A percentile compares a stretch with the other conserved stretches of the same genome.
Evolutionary conservation across 2,113 vertebrate genomes (phyloP).

Genomic region (Chaetodon auriga): DNA sequence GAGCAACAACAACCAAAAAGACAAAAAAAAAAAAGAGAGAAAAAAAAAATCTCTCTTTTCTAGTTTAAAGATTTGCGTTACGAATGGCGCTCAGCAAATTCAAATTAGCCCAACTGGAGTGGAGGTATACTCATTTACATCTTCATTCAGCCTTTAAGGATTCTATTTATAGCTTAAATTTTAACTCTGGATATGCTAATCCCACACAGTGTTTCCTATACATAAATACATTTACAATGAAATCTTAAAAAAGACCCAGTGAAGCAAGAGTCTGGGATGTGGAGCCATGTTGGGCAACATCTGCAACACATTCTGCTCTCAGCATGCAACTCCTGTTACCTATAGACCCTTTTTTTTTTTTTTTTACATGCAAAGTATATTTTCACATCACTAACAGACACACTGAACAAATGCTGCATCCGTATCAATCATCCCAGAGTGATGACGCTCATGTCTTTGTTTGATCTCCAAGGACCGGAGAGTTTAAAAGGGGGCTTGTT

Average conservation of each 20-base stretch:
- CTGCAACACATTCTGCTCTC: slow-evolving; percentile 11
- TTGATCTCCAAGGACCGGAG: slow-evolving; percentile 54
- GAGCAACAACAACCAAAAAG: slow-evolving; percentile 49
- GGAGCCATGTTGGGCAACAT: slow-evolving; percentile 17
- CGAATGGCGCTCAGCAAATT: slow-evolving; percentile 48
- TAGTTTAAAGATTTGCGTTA: slow-evolving; percentile 50
- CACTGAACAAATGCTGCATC: slow-evolving; percentile 53
- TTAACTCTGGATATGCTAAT: slow-evolving; percentile 33
- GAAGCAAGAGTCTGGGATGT: slow-evolving; percentile 21
- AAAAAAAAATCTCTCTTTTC: slow-evolving; percentile 27
- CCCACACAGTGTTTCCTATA: slow-evolving; percentile 6
- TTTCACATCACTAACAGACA: slow-evolving; percentile 40
- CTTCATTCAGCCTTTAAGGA: slow-evolving; percentile 43
- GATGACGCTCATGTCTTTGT: slow-evolving; percentile 69
- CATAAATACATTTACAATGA: slow-evolving; percentile 17
- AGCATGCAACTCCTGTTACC: background rate
- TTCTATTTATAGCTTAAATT: slow-evolving; percentile 38
- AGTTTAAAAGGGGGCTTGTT: background rate
- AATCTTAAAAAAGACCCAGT: slow-evolving; percentile 6
- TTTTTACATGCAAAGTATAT: slow-evolving; percentile 20
- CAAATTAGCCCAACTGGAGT: slow-evolving; percentile 47
- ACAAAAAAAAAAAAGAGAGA: background rate
- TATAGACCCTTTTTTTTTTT: background rate
- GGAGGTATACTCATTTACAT: slow-evolving; percentile 52
- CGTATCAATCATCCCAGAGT: slow-evolving; percentile 60